Conservation (phyloP, 2,113 vertebrate species). For the Agelaius phoeniceus region DNA sequence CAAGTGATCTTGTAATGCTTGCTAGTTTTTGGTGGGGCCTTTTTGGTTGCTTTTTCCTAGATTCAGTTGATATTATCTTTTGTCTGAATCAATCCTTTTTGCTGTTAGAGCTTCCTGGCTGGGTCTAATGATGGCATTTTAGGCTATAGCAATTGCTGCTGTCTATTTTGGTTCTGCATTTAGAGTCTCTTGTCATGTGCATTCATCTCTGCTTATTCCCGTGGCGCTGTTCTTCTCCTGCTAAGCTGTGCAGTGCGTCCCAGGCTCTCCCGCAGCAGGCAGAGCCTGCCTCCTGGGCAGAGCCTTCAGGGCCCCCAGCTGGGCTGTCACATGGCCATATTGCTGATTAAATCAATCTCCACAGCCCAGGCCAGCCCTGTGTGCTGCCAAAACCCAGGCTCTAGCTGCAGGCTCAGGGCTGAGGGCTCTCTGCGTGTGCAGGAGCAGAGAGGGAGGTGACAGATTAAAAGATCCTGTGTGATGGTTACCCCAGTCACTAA, state of each 20-base stretch:
- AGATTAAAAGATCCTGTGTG: accelerated
- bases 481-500: not conserved
- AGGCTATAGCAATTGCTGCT: not conserved
- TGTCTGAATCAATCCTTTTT: not conserved
- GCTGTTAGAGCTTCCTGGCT: not conserved
- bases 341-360: not conserved
- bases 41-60: not conserved
- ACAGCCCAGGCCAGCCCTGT: not conserved
- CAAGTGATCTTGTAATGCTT: not conserved
- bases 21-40: not conserved
- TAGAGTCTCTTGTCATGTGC: not conserved
- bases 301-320: not conserved
- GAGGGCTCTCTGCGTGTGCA: not conserved
- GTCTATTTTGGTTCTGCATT: constrained; percentile 19
- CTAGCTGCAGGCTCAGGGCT: not conserved
- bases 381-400: not conserved
- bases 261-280: not conserved
- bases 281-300: not conserved
- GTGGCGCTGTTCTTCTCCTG: accelerated
- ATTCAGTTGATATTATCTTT: not conserved
- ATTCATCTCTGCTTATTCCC: not conserved
- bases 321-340: not conserved
- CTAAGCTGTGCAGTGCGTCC: not conserved
- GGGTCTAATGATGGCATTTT: not conserved
- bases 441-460: not conserved